These are phyloP conservation scores for Pyralis farinalis DNA, from an alignment of 2,888 invertebrate species.

Conservation along the genomic window DNA sequence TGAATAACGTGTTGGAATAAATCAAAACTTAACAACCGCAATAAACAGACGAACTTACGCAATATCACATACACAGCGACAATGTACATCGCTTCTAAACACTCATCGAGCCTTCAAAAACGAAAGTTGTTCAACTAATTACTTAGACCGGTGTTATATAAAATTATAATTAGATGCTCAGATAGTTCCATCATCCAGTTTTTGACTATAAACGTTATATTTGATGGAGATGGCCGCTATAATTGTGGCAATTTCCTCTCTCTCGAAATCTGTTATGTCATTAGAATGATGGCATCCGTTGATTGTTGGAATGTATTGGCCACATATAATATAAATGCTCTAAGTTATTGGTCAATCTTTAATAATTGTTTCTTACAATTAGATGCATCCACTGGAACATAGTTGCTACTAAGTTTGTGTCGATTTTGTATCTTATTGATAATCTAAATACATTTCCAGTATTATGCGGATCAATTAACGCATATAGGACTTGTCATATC, in stretches of 20 bases:
- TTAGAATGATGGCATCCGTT: not conserved
- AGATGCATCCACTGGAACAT: too few relatives aligned
- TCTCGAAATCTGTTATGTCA: slow-evolving; percentile 1
- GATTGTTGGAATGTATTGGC: slow-evolving; percentile 1
- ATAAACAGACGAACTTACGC: not conserved
- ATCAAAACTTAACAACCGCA: not conserved
- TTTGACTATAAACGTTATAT: slow-evolving; percentile 31
- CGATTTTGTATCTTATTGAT: too few relatives aligned
- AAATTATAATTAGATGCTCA: slow-evolving; percentile 42
- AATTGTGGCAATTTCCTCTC: slow-evolving; percentile 11
- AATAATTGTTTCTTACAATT: too few relatives aligned
- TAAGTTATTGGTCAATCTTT: too few relatives aligned
- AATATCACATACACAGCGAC: not conserved
- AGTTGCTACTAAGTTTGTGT: too few relatives aligned
- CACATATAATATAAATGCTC: too few relatives aligned
- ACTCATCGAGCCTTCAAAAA: slow-evolving; percentile 26
- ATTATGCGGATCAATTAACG: too few relatives aligned
- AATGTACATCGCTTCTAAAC: not conserved
- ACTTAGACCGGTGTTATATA: slow-evolving; percentile 47
- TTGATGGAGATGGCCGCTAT: slow-evolving; percentile 2
- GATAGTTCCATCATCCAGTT: slow-evolving; percentile 30
- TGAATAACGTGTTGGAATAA: too few relatives aligned
- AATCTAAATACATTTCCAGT: too few relatives aligned
- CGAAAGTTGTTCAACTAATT: slow-evolving; percentile 55
- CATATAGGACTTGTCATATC: too few relatives aligned